These are phyloP conservation scores for Chrysochloris asiatica DNA, from an alignment of 2,113 vertebrate species.

Conservation along the genomic window DNA sequence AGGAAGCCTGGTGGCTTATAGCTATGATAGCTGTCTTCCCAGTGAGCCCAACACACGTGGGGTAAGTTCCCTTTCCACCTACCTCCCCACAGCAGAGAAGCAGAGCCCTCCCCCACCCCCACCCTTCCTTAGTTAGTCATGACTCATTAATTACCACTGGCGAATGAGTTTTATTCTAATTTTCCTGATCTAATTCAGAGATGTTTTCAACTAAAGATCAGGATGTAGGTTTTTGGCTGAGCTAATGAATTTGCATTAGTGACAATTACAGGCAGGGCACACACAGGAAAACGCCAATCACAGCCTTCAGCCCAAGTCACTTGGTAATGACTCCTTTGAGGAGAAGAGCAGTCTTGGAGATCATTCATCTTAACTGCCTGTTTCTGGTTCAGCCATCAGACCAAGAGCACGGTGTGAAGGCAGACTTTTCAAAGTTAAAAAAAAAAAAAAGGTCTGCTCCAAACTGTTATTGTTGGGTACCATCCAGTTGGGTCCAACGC, in stretches of 20 bases:
- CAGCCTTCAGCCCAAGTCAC: neutral
- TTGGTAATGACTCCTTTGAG: conserved; percentile 29
- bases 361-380: neutral
- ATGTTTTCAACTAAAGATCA: conserved; percentile 67
- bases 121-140: conserved; percentile 63
- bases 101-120: neutral
- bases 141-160: conserved; percentile 78
- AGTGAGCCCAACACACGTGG: conserved; percentile 34
- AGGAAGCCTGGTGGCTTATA: neutral
- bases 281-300: conserved; percentile 33
- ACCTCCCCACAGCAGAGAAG: conserved; percentile 5
- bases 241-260: conserved; percentile 76
- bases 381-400: too few relatives aligned
- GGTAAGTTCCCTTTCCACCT: neutral
- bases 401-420: too few relatives aligned
- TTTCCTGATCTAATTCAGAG: conserved; percentile 78
- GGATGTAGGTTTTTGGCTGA: conserved; percentile 64
- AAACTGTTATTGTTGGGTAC: too few relatives aligned
- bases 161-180: conserved; percentile 78
- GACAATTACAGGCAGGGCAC: conserved; percentile 58
- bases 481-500: neutral
- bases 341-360: neutral
- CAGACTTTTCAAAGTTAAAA: too few relatives aligned
- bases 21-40: neutral
- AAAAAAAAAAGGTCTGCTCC: neutral